These are phyloP conservation scores for Drosophila ezoana DNA, from an alignment of 2,888 invertebrate species.

Conservation along the genomic window DNA sequence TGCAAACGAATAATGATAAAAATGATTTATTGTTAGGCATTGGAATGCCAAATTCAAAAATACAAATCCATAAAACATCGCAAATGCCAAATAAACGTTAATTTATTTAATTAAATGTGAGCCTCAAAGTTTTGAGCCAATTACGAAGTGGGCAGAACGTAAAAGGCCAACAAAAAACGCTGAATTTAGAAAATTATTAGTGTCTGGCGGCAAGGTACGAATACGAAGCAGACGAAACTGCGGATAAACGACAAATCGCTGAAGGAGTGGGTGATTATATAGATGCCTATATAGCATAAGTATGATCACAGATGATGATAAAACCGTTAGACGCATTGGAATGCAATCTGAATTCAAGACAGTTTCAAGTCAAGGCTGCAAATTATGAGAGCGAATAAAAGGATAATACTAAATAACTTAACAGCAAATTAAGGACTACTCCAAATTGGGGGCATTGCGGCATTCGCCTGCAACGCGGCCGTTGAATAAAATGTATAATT, in stretches of 20 bases:
- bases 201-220: slow-evolving; percentile 51
- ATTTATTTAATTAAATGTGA: slow-evolving; percentile 69
- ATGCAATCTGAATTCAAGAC: slow-evolving; percentile 59
- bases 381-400: slow-evolving; percentile 40
- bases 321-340: slow-evolving; percentile 79
- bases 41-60: slow-evolving; percentile 35
- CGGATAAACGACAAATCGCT: slow-evolving; percentile 68
- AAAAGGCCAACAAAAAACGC: slow-evolving; percentile 22
- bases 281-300: slow-evolving; percentile 12
- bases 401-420: slow-evolving; percentile 72
- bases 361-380: slow-evolving; percentile 56
- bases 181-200: slow-evolving; percentile 67
- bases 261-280: slow-evolving; percentile 60
- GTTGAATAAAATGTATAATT: slow-evolving; percentile 78
- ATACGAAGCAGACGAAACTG: slow-evolving; percentile 17
- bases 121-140: slow-evolving; percentile 39
- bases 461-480: slow-evolving; percentile 47
- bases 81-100: slow-evolving; percentile 50
- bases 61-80: slow-evolving; percentile 21
- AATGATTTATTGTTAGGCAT: slow-evolving; percentile 6
- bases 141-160: slow-evolving; percentile 36
- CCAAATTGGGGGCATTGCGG: slow-evolving; percentile 80
- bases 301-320: slow-evolving; percentile 47
- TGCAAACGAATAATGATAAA: background rate
- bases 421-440: slow-evolving; percentile 74